Base-by-base conservation (phyloP, 1,140 invertebrate genomes). In the Lordiphosa mommai region DNA sequence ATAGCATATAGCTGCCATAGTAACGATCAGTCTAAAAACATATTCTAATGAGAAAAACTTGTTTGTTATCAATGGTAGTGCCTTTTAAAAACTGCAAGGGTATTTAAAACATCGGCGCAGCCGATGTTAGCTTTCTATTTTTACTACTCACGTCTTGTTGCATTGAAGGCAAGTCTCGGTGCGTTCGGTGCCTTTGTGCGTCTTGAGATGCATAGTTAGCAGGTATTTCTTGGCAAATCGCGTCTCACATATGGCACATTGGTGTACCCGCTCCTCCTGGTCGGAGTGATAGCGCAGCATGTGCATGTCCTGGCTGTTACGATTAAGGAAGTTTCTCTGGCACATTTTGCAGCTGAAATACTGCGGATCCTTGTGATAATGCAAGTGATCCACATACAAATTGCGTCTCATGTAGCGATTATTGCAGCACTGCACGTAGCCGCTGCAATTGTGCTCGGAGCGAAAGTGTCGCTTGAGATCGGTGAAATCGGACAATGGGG, bases 341-440 rank as follows among this genome's bases (percentile, higher is more conserved):
- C 77, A 84, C 0, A 53, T 51, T 40, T 85, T 23, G 36, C 77
- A 84, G 23, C 79, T 85, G 2, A 84, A 84, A 5, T 85, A 80
- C 41, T 85, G 58, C 10, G 79, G 79, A 61, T 85, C 71, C 40
- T 80, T 67, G 66, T 87, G 84, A 23, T 73, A 85, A n/a, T 80
- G 80, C 33, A 87, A 36, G 16, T 87, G 85, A 7, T 87, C 79
- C 34, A 88, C 73, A 16, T 87, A 71, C 1, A 80, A 37, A 0
- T 60, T 69, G 0, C 79, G 65, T 46, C 85, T 85, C 43, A 86
- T 86, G 16, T 87, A 77, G 0, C 80, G 80, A 60, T 86, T 87
- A 3, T 88, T 82, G 50, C 85, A 87, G 46, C 85, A 87, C 27
- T 67, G 46, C n/a, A 87, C 57, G 20, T 86, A 87, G 0, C 85